Conservation (phyloP, 2,888 invertebrate genomes). For the Parascotia fuliginaria region DNA sequence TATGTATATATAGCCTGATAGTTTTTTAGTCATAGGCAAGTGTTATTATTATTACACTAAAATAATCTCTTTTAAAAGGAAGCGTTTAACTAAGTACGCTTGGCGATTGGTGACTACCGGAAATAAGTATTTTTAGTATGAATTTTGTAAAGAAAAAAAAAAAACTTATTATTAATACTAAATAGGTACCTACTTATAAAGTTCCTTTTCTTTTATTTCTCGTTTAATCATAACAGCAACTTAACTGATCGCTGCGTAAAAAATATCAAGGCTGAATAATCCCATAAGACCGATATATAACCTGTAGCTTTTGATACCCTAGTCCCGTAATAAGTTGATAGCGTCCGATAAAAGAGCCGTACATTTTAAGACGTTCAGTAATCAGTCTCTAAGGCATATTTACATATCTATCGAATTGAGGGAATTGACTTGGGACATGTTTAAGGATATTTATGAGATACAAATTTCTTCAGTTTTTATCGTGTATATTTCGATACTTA, state of each 20-base stretch:
- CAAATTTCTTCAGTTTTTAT: background rate
- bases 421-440: background rate
- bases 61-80: too few relatives aligned
- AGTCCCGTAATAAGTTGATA: constrained; percentile 9
- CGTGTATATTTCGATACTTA: too few relatives aligned
- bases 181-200: background rate
- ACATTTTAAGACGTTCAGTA: constrained; percentile 8
- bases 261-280: background rate
- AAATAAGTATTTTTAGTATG: too few relatives aligned
- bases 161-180: too few relatives aligned
- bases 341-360: constrained; percentile 11
- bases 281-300: background rate
- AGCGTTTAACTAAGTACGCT: too few relatives aligned
- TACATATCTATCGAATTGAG: background rate
- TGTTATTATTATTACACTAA: too few relatives aligned
- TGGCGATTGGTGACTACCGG: too few relatives aligned
- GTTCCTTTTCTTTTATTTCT: background rate
- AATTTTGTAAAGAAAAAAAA: too few relatives aligned
- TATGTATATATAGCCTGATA: too few relatives aligned
- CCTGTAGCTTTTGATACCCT: constrained; percentile 4
- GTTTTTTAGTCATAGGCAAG: too few relatives aligned
- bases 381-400: constrained; percentile 5
- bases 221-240: background rate
- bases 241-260: background rate
- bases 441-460: background rate